Percentiles rank a stretch among this genome's conserved stretches.
Conservation (phyloP, 1,140 invertebrate species). For the Caenorhabditis tropicalis region DNA sequence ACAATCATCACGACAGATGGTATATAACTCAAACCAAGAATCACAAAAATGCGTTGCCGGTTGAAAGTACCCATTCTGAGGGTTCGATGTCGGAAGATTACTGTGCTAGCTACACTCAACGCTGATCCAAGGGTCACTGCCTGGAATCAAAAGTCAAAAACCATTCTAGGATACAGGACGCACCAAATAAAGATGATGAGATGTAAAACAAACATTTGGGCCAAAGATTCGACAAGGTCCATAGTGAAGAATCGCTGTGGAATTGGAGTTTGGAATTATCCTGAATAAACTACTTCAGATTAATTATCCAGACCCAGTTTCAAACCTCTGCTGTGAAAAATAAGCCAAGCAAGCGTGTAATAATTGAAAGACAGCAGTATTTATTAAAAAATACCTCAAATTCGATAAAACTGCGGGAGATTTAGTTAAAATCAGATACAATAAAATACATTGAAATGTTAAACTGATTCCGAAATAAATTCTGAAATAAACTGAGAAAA, state of each 20-base stretch:
- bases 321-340: neutral
- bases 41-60: neutral
- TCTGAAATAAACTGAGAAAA: neutral
- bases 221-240: neutral
- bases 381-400: neutral
- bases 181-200: too few species aligned
- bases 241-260: neutral
- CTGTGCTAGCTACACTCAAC: neutral
- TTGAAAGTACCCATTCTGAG: neutral
- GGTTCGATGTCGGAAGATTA: neutral
- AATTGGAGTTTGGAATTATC: neutral
- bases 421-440: neutral
- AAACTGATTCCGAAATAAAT: neutral
- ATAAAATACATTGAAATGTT: neutral
- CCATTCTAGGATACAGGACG: too few species aligned
- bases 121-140: neutral
- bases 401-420: neutral
- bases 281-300: neutral
- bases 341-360: neutral
- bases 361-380: neutral
- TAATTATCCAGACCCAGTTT: neutral
- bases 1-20: neutral
- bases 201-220: neutral
- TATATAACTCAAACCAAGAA: neutral
- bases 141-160: too few species aligned